A percentile compares a stretch with the other conserved stretches of the same genome.
Evolutionary conservation across 1,140 invertebrate genomes (phyloP).

Genomic region (Cydia fagiglandana): DNA sequence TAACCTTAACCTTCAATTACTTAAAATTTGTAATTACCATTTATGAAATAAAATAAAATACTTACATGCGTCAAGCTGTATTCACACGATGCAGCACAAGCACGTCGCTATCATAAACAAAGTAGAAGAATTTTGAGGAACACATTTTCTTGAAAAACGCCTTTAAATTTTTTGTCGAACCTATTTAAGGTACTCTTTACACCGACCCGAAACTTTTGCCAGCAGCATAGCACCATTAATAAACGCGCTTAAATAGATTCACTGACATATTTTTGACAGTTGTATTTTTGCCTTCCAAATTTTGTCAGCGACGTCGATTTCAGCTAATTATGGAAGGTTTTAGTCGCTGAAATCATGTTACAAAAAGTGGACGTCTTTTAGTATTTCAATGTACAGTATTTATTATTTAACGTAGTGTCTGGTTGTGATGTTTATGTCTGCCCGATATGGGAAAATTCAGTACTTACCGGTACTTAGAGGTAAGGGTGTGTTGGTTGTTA

Average conservation of each 20-base stretch:
- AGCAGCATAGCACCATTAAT: not conserved
- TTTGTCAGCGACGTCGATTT: slow-evolving; percentile 3
- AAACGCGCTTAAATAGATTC: not conserved
- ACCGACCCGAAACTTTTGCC: not conserved
- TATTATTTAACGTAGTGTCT: slow-evolving; percentile 39
- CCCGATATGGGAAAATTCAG: slow-evolving; percentile 78
- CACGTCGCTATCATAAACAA: slow-evolving; percentile 6
- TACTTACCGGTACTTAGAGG: slow-evolving; percentile 79
- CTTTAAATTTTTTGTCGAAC: not conserved
- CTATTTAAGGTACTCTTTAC: not conserved
- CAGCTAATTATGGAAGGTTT: slow-evolving; percentile 22
- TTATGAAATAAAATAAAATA: not conserved
- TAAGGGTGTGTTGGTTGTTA: slow-evolving; percentile 46
- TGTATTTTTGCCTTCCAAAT: slow-evolving; percentile 24
- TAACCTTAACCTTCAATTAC: slow-evolving; percentile 8
- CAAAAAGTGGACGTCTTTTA: slow-evolving; percentile 16
- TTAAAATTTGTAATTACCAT: not conserved
- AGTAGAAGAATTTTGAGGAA: not conserved
- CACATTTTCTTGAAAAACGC: not conserved
- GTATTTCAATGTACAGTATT: slow-evolving; percentile 35
- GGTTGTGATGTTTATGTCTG: slow-evolving; percentile 73
- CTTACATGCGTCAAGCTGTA: not conserved
- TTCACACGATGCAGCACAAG: slow-evolving; percentile 23
- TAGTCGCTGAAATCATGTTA: slow-evolving; percentile 18
- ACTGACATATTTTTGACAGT: slow-evolving; percentile 17